Percentiles rank a stretch among this genome's conserved stretches.
Conservation (phyloP, 2,113 vertebrate genomes). For the Rhinolophus ferrumequinum region DNA sequence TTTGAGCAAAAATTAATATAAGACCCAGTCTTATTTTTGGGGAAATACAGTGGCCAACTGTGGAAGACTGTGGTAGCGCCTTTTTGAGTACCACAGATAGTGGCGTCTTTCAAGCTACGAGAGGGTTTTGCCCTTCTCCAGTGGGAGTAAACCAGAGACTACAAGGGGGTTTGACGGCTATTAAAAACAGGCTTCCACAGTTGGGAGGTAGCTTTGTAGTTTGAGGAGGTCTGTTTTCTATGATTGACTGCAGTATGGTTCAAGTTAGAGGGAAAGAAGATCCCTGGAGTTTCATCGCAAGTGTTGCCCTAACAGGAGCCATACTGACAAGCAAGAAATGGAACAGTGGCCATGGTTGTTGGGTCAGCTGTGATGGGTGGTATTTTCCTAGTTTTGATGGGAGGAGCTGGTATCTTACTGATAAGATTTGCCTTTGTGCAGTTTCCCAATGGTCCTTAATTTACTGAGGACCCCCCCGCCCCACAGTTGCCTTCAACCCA, state of each 20-base stretch:
- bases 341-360: conserved; percentile 89
- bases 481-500: conserved; percentile 71
- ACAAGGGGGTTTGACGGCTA: conserved; percentile 89
- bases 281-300: conserved; percentile 94
- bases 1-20: too few species aligned
- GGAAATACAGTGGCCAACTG: conserved; percentile 87
- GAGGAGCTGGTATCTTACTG: conserved; percentile 92
- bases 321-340: conserved; percentile 92
- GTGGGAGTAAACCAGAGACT: conserved; percentile 91
- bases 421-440: not conserved
- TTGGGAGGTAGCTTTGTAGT: conserved; percentile 94
- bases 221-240: conserved; percentile 93
- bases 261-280: conserved; percentile 93
- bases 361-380: conserved; percentile 93
- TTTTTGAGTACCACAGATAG: conserved; percentile 93
- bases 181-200: conserved; percentile 86
- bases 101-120: conserved; percentile 92
- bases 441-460: not conserved
- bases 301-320: conserved; percentile 92
- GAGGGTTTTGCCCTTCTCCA: conserved; percentile 92
- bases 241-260: conserved; percentile 93
- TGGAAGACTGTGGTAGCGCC: conserved; percentile 93
- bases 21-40: too few species aligned
- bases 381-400: conserved; percentile 91
- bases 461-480: conserved; percentile 14